Conservation (phyloP, 2,888 invertebrate genomes). For the Drosophila demipolita region DNA sequence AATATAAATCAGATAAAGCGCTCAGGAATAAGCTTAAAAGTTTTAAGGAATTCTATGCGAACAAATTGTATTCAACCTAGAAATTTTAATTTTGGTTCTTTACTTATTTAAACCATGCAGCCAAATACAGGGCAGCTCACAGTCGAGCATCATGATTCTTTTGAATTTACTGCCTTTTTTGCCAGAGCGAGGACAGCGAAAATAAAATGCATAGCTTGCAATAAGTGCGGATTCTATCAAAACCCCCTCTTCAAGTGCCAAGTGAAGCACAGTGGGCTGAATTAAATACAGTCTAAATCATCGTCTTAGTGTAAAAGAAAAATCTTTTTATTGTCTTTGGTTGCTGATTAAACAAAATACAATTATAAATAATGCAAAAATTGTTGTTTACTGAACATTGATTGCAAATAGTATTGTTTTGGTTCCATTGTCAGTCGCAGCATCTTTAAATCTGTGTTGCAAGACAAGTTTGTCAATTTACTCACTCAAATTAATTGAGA, state of each 20-base stretch:
- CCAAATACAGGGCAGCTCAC: too few relatives aligned
- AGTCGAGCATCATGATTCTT: background rate
- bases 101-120: background rate
- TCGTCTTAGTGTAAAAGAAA: background rate
- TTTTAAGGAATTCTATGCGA: background rate
- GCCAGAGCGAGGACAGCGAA: background rate
- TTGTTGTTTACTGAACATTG: background rate
- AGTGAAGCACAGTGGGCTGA: background rate
- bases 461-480: background rate
- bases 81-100: background rate
- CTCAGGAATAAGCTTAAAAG: background rate
- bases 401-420: background rate
- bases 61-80: background rate
- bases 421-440: background rate
- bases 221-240: background rate
- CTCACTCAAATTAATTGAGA: background rate
- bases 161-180: background rate
- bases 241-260: too few relatives aligned
- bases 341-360: background rate
- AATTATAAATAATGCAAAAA: background rate
- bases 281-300: background rate
- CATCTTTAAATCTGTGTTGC: too few relatives aligned
- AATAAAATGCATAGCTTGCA: constrained; percentile 1
- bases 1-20: background rate
- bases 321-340: background rate